Evolutionary conservation across 2,797 vertebrate genomes (phyloP).

Genomic region (Dendrocincla tyrannina): DNA sequence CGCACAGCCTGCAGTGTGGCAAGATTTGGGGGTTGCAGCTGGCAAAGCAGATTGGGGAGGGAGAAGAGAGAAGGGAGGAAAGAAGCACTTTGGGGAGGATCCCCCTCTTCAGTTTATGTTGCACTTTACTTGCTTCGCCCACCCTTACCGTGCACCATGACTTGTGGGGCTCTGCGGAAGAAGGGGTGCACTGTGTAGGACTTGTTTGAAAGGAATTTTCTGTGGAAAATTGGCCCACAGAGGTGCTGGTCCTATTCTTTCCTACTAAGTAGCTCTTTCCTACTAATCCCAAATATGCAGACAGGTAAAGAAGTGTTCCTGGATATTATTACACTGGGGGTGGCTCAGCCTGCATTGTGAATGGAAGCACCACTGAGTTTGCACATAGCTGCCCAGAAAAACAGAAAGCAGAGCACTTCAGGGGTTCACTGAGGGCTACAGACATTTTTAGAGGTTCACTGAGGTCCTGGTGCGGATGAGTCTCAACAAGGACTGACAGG

Average conservation of each 20-base stretch:
- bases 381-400: not conserved
- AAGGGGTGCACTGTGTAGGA: not conserved
- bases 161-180: not conserved
- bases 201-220: not conserved
- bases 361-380: not conserved
- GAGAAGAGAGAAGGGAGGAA: not conserved
- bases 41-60: rapidly evolving
- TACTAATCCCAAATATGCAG: rapidly evolving
- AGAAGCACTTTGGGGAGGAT: not conserved
- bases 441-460: not conserved
- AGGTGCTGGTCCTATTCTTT: not conserved
- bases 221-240: not conserved
- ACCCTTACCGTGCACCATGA: not conserved
- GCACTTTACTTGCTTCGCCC: not conserved
- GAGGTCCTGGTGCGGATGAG: not conserved
- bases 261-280: not conserved
- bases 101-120: not conserved
- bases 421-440: not conserved
- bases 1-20: not conserved
- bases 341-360: not conserved
- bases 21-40: not conserved
- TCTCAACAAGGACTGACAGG: not conserved
- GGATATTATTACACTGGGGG: not conserved
- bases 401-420: not conserved
- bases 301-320: not conserved